A percentile compares a stretch with the other conserved stretches of the same genome.
Evolutionary conservation across 2,113 vertebrate genomes (phyloP).

Genomic region (Sapayoa aenigma): DNA sequence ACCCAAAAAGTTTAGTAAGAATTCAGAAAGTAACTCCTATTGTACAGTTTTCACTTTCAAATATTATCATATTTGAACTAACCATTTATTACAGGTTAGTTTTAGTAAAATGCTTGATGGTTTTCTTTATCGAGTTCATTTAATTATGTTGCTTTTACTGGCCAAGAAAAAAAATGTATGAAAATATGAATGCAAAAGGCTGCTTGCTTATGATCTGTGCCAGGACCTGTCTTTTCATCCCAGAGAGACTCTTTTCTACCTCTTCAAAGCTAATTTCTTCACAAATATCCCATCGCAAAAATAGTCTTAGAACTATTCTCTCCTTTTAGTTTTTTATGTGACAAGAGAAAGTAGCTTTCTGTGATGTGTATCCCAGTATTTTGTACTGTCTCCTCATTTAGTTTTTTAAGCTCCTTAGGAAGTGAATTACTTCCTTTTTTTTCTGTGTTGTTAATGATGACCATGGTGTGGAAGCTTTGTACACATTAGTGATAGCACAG

Average conservation of each 20-base stretch:
- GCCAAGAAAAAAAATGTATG: background rate
- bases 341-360: background rate
- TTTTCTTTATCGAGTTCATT: background rate
- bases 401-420: background rate
- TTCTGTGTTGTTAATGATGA: background rate
- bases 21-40: background rate
- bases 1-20: background rate
- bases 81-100: background rate
- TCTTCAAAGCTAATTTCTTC: background rate
- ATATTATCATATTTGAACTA: background rate
- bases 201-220: background rate
- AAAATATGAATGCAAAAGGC: background rate
- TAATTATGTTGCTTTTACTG: background rate
- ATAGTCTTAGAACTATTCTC: background rate
- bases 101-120: background rate
- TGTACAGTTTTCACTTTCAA: background rate
- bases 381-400: background rate
- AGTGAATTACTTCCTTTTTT: background rate
- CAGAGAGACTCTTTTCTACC: background rate
- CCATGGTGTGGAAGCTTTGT: background rate
- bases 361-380: background rate
- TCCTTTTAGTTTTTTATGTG: background rate
- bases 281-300: background rate
- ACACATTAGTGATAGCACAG: background rate
- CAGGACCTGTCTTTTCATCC: background rate